These are phyloP conservation scores for Thunnus albacares DNA, from an alignment of 2,797 vertebrate genomes.

Conservation along the genomic window DNA sequence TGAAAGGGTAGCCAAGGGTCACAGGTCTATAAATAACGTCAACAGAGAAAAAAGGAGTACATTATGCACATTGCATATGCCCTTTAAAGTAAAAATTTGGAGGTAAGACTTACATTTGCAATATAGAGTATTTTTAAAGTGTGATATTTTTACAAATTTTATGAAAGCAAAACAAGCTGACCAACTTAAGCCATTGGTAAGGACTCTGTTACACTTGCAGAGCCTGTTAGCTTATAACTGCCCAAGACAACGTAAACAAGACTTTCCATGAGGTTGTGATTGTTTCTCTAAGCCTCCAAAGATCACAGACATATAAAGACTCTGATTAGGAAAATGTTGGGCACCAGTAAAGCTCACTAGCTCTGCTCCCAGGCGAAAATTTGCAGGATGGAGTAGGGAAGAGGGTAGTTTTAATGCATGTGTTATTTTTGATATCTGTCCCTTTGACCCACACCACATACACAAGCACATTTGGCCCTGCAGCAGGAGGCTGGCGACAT, in stretches of 20 bases:
- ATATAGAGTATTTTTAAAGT: background rate
- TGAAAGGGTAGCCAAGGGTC: conserved; percentile 51
- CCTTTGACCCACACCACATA: background rate
- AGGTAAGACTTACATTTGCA: background rate
- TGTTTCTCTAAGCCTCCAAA: conserved; percentile 19
- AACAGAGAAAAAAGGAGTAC: conserved; percentile 4
- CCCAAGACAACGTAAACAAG: conserved; percentile 18
- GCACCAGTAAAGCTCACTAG: conserved; percentile 23
- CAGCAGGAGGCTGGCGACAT: background rate
- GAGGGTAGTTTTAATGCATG: background rate
- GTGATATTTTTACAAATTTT: background rate
- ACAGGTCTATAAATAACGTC: conserved; percentile 59
- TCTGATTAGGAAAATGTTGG: conserved; percentile 14
- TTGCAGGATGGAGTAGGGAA: background rate
- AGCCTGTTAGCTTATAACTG: conserved; percentile 17
- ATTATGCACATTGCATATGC: background rate
- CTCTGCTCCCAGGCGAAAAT: conserved; percentile 3
- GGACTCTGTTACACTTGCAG: background rate
- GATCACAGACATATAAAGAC: conserved; percentile 27
- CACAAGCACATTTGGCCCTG: background rate
- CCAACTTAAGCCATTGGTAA: conserved; percentile 12
- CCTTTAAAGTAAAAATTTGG: too few relatives aligned
- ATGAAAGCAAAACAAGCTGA: conserved; percentile 10
- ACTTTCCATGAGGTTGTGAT: conserved; percentile 26
- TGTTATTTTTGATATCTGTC: conserved; percentile 21